Evolutionary conservation across 2,113 vertebrate species (phyloP).

Genomic region (Oryctolagus cuniculus): mOryCun1.1 NC_091453.1:3737001-3737500

Average conservation of each 20-base stretch:
- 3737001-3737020: background rate
- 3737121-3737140: background rate
- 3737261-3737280: slow-evolving; percentile 7
- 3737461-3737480: slow-evolving; percentile 7
- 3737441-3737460: background rate
- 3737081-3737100: background rate
- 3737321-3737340: background rate
- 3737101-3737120: background rate
- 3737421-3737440: background rate
- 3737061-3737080: background rate
- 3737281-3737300: background rate
- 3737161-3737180: background rate
- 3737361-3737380: background rate
- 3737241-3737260: background rate
- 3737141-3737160: background rate
- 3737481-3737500: too few species aligned
- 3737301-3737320: background rate
- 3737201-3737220: background rate
- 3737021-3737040: background rate
- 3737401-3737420: background rate
- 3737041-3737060: background rate
- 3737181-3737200: background rate
- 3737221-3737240: background rate
- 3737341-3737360: slow-evolving; percentile 21
- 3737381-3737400: background rate